Percentiles rank a stretch among this genome's conserved stretches.
phyloP scores from a whole-genome alignment of 2,113 vertebrate genomes.

The Ardeotis arabs region DNA sequence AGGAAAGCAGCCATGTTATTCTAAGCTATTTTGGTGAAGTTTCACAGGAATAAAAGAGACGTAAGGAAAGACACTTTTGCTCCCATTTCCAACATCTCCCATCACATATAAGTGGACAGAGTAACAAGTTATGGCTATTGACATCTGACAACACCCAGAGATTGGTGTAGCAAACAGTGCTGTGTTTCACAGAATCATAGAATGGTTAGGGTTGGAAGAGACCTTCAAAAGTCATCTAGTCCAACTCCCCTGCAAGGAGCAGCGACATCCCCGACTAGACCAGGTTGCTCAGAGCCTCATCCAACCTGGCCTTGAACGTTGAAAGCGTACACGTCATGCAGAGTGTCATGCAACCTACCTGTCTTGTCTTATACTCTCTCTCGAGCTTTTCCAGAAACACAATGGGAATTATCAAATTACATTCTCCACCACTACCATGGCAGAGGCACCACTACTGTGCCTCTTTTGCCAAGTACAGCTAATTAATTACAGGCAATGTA shows the following conservation, averaged over 20 bases:
- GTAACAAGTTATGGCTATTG: not conserved
- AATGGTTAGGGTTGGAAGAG: too few species aligned
- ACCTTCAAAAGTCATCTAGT: too few species aligned
- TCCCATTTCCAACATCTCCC: not conserved
- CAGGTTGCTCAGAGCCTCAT: too few species aligned
- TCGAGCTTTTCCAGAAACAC: not conserved
- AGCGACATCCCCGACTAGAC: too few species aligned
- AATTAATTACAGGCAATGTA: not conserved
- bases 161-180: not conserved
- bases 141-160: not conserved
- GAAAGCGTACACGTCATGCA: not conserved
- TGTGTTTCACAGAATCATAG: not conserved
- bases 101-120: not conserved
- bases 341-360: fast-evolving
- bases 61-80: not conserved
- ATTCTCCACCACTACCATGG: not conserved
- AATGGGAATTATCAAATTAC: not conserved
- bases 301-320: too few species aligned
- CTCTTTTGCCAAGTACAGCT: not conserved
- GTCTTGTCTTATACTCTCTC: not conserved
- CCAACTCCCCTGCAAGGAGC: too few species aligned
- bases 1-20: not conserved
- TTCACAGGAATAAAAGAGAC: not conserved
- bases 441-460: not conserved
- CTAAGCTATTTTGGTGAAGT: not conserved